These are phyloP conservation scores for Calypte anna DNA, from an alignment of 2,113 vertebrate species.

Conservation along the genomic window DNA sequence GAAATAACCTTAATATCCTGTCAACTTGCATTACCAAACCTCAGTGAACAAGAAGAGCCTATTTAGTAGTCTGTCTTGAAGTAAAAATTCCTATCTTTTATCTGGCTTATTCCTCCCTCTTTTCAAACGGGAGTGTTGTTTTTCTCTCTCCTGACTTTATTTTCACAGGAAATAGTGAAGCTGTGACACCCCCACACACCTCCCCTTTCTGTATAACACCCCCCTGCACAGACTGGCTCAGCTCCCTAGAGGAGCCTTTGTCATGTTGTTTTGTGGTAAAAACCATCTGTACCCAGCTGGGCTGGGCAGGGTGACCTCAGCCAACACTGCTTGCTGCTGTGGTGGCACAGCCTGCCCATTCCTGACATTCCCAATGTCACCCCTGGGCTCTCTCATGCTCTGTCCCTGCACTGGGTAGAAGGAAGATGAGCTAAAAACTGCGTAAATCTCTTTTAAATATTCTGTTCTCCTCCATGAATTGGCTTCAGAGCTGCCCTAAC, in stretches of 20 bases:
- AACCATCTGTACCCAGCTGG: background rate
- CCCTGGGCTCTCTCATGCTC: background rate
- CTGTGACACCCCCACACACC: background rate
- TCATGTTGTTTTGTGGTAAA: background rate
- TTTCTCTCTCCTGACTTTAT: background rate
- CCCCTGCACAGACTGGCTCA: background rate
- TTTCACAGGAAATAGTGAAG: background rate
- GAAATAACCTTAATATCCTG: conserved; percentile 86
- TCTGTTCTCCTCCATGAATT: background rate
- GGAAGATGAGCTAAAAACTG: background rate
- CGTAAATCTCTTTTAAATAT: background rate
- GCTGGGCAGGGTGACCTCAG: background rate
- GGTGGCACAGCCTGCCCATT: rapidly evolving
- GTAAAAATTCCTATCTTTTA: conserved; percentile 65
- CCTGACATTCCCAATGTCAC: background rate
- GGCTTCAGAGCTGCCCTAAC: background rate
- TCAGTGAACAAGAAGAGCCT: conserved; percentile 80
- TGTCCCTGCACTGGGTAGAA: background rate
- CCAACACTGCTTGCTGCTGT: background rate
- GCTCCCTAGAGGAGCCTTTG: background rate
- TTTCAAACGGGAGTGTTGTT: conserved; percentile 11
- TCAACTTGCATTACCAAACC: conserved; percentile 86
- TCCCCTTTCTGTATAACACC: background rate
- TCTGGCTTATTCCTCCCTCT: conserved; percentile 42
- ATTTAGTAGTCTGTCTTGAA: conserved; percentile 77